Conservation (phyloP, 2,888 invertebrate genomes). For the Temnothorax ravouxi region DNA sequence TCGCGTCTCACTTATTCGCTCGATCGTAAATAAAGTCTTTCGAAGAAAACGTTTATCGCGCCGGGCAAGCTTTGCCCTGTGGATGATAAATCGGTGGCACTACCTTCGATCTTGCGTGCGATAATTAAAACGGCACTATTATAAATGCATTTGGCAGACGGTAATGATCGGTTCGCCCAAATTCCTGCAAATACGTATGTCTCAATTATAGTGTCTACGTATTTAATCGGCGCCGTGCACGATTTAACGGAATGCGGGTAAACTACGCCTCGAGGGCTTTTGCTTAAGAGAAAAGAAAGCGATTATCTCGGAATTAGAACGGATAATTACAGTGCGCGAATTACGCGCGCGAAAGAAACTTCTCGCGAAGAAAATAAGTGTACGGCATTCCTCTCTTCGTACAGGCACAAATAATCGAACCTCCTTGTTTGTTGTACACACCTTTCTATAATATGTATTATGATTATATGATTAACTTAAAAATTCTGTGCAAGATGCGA, state of each 20-base stretch:
- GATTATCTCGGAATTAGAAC: slow-evolving; percentile 84
- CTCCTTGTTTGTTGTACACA: neutral
- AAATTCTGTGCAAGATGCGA: neutral
- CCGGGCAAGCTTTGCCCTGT: slow-evolving; percentile 49
- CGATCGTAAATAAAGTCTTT: too few species aligned
- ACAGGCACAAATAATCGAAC: slow-evolving; percentile 54
- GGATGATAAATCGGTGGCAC: slow-evolving; percentile 72
- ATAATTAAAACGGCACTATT: slow-evolving; percentile 79
- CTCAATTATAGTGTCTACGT: slow-evolving; percentile 84
- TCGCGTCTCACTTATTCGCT: neutral
- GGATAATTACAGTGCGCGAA: slow-evolving; percentile 80
- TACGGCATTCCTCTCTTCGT: slow-evolving; percentile 46
- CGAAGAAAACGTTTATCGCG: too few species aligned
- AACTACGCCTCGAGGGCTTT: slow-evolving; percentile 45
- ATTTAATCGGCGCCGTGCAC: slow-evolving; percentile 80
- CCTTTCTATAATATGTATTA: neutral
- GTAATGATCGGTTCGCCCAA: slow-evolving; percentile 75
- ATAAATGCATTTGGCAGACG: slow-evolving; percentile 75
- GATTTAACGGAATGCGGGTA: slow-evolving; percentile 80
- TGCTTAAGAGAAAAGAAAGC: slow-evolving; percentile 79
- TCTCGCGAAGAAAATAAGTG: slow-evolving; percentile 58
- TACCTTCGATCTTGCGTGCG: slow-evolving; percentile 46
- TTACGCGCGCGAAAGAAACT: slow-evolving; percentile 76
- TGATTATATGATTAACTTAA: slow-evolving; percentile 39
- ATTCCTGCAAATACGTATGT: slow-evolving; percentile 82